Evolutionary conservation across 2,888 invertebrate species (phyloP).

Genomic region (Microplitis manilae): DNA sequence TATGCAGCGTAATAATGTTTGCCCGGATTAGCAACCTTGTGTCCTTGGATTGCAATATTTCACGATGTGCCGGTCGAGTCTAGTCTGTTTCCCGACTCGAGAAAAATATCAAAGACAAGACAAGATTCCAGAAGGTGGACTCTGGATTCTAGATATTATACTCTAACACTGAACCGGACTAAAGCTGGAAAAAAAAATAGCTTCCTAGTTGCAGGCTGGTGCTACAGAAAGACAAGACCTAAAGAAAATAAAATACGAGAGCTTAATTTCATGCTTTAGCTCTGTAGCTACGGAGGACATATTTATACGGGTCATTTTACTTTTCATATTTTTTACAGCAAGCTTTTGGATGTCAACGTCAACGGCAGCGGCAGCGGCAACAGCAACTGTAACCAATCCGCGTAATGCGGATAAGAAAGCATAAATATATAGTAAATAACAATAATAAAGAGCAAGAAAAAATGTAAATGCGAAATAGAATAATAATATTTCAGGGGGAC

Average conservation of each 20-base stretch:
- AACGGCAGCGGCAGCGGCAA: neutral
- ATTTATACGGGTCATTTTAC: neutral
- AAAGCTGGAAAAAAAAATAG: neutral
- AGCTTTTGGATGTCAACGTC: neutral
- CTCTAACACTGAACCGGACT: neutral
- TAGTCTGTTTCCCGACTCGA: neutral
- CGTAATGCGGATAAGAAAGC: neutral
- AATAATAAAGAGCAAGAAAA: neutral
- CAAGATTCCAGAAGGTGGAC: neutral
- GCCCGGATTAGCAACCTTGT: constrained; percentile 46
- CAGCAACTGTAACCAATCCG: neutral
- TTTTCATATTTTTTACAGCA: neutral
- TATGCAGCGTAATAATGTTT: constrained; percentile 49
- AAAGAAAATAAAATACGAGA: neutral
- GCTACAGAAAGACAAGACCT: neutral
- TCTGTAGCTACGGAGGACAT: neutral
- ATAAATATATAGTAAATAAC: neutral
- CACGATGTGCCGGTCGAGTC: neutral
- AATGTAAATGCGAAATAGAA: neutral
- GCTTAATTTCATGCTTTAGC: neutral
- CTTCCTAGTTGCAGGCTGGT: neutral
- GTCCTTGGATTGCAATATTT: constrained; percentile 41
- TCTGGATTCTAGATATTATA: neutral
- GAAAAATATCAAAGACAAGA: neutral
- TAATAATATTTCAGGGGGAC: neutral